Evolutionary conservation across 1,140 invertebrate species (phyloP), one percentile per base, ranked within the genome.

Genomic region (Homarus americanus): DNA sequence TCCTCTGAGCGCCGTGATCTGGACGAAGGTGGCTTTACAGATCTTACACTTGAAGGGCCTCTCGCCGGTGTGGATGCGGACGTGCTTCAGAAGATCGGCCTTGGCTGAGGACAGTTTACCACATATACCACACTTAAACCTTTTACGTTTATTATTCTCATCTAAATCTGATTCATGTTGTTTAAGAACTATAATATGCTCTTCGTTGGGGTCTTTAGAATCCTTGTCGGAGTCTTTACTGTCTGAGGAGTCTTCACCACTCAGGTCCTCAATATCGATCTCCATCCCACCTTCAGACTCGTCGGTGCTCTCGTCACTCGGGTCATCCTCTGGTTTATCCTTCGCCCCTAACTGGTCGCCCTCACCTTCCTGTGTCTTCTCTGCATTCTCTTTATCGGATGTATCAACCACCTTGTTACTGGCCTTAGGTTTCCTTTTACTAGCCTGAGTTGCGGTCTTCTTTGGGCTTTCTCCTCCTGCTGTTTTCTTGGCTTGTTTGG

Each of bases 11-110:
- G 96, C 96, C 32, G 96, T 96, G 93, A 96, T 96, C 7, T 97
- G 95, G 12, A 96, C 95, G 92, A 97, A 97, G 63, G 94, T 95
- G 93, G 96, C 96, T 1, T 94, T 94, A 93, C 96, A 97, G 41
- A 96, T 94, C 15, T 94, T 94, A 93, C 96, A 97, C 10, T 96
- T 95, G 93, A 96, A 96, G 0, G 96, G 93, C 2, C 92, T 73
- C 53, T 93, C 93, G 4, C 93, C 93, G 2, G 93, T 93, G 84
- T 93, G 93, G 58, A 93, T 92, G 53, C 92, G 92, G 5, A 91
- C 82, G 85, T 93, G 92, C 72, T 93, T 93, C 9, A 92, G 75
- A 17, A 93, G 79, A 58, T 93, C 92, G 12, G 89, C 87, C 66
- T 91, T 87, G 36, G 91, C 87, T 34, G 83, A 82, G 17, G 92